A percentile compares a stretch with the other conserved stretches of the same genome.
Conservation (phyloP, 2,113 vertebrate genomes). For the Cyprinodon brontotheroides region DNA sequence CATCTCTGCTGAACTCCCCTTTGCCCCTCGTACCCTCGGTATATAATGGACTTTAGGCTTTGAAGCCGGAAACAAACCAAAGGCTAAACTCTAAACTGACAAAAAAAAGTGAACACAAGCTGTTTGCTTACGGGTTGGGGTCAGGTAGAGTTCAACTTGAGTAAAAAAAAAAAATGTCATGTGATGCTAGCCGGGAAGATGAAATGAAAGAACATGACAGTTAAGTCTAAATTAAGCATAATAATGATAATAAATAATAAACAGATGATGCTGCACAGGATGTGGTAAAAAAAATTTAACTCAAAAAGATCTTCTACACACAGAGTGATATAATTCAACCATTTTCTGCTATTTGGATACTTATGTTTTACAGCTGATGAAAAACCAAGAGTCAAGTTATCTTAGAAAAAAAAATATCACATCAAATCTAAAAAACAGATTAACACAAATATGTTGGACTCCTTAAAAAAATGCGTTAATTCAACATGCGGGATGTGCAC, state of each 20-base stretch:
- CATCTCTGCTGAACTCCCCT: conserved; percentile 28
- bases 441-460: neutral
- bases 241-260: neutral
- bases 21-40: conserved; percentile 9
- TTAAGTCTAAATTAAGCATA: conserved; percentile 14
- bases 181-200: conserved; percentile 48
- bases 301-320: neutral
- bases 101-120: conserved; percentile 52
- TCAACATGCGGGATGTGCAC: neutral
- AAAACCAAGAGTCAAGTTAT: no score
- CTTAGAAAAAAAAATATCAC: no score
- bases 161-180: conserved; percentile 11
- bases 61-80: conserved; percentile 38
- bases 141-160: conserved; percentile 53
- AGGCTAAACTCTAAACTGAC: conserved; percentile 51
- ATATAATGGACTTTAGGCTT: conserved; percentile 44
- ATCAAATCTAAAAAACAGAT: no score
- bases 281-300: neutral
- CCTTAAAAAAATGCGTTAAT: neutral
- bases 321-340: neutral
- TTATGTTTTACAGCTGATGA: neutral
- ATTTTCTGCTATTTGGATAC: neutral
- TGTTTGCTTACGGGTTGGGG: conserved; percentile 33
- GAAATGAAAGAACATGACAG: conserved; percentile 38
- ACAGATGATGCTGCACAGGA: conserved; percentile 49